Conservation (phyloP, 2,113 vertebrate species). For the Seriola aureovittata region DNA sequence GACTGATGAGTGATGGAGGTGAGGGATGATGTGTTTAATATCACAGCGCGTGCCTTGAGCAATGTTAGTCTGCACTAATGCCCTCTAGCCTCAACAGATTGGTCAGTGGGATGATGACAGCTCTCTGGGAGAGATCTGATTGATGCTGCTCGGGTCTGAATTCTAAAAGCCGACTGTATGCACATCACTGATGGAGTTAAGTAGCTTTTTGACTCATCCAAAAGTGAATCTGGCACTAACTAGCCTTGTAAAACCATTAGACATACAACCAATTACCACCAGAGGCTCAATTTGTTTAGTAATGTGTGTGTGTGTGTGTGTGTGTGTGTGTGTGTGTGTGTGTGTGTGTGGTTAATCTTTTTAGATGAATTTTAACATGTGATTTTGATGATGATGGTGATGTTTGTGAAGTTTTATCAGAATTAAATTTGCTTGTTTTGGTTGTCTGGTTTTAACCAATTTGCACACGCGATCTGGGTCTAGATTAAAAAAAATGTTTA, state of each 20-base stretch:
- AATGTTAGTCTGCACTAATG: constrained; percentile 77
- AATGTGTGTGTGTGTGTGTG: constrained; percentile 21
- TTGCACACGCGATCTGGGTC: neutral
- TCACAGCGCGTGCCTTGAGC: constrained; percentile 77
- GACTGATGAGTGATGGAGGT: constrained; percentile 79
- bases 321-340: neutral
- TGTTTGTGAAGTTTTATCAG: constrained; percentile 12
- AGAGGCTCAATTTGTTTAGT: constrained; percentile 46
- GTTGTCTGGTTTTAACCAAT: constrained; percentile 5
- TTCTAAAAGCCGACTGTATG: constrained; percentile 60
- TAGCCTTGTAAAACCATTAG: constrained; percentile 60
- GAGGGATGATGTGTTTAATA: constrained; percentile 84
- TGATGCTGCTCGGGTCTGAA: constrained; percentile 70
- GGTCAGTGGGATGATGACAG: constrained; percentile 80
- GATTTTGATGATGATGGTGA: constrained; percentile 27
- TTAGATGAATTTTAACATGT: constrained; percentile 15
- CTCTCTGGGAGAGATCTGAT: constrained; percentile 71
- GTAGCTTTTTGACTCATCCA: constrained; percentile 60
- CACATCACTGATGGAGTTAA: constrained; percentile 60
- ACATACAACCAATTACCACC: constrained; percentile 64
- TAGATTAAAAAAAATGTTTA: constrained; percentile 3
- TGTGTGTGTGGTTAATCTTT: constrained; percentile 28
- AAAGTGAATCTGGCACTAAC: constrained; percentile 57
- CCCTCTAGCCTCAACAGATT: constrained; percentile 81
- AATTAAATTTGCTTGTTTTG: constrained; percentile 30